Base-by-base conservation (phyloP, 2,797 vertebrate genomes). In the Halcyon smyrnensis region DNA sequence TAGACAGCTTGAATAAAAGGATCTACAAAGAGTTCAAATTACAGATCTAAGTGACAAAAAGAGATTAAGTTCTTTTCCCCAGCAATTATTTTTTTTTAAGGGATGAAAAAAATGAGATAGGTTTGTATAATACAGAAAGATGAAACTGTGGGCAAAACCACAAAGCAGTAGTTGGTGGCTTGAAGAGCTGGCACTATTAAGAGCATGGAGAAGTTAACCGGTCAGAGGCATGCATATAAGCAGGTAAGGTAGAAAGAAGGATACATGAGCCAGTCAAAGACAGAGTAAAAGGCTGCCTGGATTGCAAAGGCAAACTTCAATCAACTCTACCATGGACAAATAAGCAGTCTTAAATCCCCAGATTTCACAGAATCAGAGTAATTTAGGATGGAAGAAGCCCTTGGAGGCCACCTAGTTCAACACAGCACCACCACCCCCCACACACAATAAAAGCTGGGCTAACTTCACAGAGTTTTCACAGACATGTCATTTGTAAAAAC, bases 1-100 rank as follows among this genome's bases (percentile, higher is more conserved):
- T 87, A 90, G 92, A 91, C 93, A 93, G 81, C 85, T 53, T 80
- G 84, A 95, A 94, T 87, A 94, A 87, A 93, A 84, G 71, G 78
- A 94, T 93, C 30, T 23, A 93, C 78, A 90, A 87, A 92, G 71
- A 95, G 71, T 34, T 85, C 41, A 83, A 96, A 96, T 92, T 93
- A 71, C 78, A 91, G n/a, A 84, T 53, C 51, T 76, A 92, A 95
- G 56, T 93, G 92, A 93, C 92, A 94, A 94, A 30, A 36, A n/a
- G 87, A 91, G 51, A 86, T 25, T 3, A 82, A 94, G 71, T 87
- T 80, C 76, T 75, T 76, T 63, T 79, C 34, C 71, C 30, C 17
- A 92, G 77, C 8, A 92, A 74, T n/a, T 70, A 21, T 18, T 62
- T 74, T 79, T 70, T 80, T 43, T 62, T 16, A 75, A 71, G 28